These are phyloP conservation scores for Eledona agricola DNA, from an alignment of 2,888 invertebrate genomes.

Conservation along the genomic window DNA sequence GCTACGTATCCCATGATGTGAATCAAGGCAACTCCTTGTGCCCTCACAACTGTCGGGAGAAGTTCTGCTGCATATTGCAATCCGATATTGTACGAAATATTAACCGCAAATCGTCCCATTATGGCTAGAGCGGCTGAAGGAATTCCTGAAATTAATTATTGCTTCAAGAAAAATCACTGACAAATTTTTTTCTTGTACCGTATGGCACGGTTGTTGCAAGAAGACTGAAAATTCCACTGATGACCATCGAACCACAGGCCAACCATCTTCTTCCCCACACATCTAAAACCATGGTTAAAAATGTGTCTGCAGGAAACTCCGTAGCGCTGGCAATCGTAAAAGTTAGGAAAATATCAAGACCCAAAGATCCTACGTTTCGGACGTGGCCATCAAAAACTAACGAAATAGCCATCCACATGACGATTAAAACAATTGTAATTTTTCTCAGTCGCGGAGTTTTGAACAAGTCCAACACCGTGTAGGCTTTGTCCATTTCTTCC, in stretches of 20 bases:
- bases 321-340: constrained; percentile 86
- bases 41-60: constrained; percentile 85
- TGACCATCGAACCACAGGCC: constrained; percentile 82
- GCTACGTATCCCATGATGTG: constrained; percentile 90
- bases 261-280: constrained; percentile 87
- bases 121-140: constrained; percentile 82
- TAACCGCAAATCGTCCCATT: constrained; percentile 84
- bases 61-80: constrained; percentile 90
- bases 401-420: constrained; percentile 92
- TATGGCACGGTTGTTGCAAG: constrained; percentile 78
- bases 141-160: constrained; percentile 65
- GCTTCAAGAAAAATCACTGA: not conserved
- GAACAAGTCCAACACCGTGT: constrained; percentile 84
- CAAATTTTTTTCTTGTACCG: constrained; percentile 62
- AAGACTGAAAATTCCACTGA: constrained; percentile 83
- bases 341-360: constrained; percentile 83
- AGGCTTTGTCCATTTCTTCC: constrained; percentile 74
- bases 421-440: constrained; percentile 78
- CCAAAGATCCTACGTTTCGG: constrained; percentile 84
- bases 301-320: constrained; percentile 84
- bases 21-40: constrained; percentile 85
- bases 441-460: constrained; percentile 78
- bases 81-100: constrained; percentile 90
- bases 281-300: constrained; percentile 79
- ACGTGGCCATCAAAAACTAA: constrained; percentile 90